Percentiles rank a stretch among this genome's conserved stretches.
These are phyloP conservation scores for Argentina silus DNA, from an alignment of 2,797 vertebrate species.

Conservation along the genomic window DNA sequence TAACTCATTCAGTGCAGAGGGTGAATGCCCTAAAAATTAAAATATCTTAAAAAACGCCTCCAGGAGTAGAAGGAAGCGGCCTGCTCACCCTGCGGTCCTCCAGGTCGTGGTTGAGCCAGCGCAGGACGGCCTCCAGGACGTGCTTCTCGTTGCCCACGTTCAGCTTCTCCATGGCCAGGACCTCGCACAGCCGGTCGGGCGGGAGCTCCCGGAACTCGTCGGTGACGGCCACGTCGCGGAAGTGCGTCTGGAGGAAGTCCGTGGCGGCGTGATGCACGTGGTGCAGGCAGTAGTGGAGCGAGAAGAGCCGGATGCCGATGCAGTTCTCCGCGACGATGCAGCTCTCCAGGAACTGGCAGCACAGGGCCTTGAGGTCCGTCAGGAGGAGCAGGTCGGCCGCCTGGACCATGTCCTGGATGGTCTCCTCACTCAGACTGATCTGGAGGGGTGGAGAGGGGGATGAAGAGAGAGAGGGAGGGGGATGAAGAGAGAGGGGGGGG, in stretches of 20 bases:
- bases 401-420: conserved; percentile 97
- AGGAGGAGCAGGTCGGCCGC: conserved; percentile 95
- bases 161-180: conserved; percentile 94
- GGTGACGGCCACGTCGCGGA: conserved; percentile 88
- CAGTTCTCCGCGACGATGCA: conserved; percentile 98
- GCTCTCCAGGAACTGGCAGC: conserved; percentile 96
- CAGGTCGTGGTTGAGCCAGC: conserved; percentile 90
- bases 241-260: conserved; percentile 97
- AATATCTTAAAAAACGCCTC: too few species aligned
- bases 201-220: conserved; percentile 95
- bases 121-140: conserved; percentile 92
- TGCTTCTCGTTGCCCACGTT: conserved; percentile 97
- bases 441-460: conserved; percentile 51
- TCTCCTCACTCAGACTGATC: conserved; percentile 95
- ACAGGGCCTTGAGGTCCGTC: conserved; percentile 94
- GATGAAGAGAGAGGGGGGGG: not conserved
- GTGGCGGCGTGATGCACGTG: conserved; percentile 94
- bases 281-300: conserved; percentile 93
- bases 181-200: conserved; percentile 87
- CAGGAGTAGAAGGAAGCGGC: not conserved
- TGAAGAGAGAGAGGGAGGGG: not conserved
- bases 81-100: conserved; percentile 88
- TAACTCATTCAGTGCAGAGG: too few species aligned
- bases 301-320: conserved; percentile 95
- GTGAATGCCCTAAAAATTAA: too few species aligned